Conservation (phyloP, 2,113 vertebrate species). For the Platichthys stellatus region DNA sequence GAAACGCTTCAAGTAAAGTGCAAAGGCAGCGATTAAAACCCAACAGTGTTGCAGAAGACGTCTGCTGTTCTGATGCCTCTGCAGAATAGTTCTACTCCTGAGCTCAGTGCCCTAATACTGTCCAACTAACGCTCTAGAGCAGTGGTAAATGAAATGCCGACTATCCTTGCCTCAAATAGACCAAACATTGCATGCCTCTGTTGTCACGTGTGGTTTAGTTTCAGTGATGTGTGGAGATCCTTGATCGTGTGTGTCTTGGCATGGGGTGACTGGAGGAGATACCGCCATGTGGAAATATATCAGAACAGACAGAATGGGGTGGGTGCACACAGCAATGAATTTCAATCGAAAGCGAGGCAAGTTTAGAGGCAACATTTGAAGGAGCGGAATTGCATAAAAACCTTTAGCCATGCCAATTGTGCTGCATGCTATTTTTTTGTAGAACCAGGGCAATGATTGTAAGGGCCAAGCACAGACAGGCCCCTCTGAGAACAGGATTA, state of each 20-base stretch:
- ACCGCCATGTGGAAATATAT: conserved; percentile 55
- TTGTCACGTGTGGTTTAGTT: conserved; percentile 54
- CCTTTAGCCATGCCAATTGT: no score
- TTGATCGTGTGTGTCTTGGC: conserved; percentile 5
- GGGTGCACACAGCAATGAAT: not conserved
- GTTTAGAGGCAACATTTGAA: no score
- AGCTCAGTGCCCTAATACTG: not conserved
- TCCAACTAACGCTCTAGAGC: not conserved
- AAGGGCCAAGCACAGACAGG: no score
- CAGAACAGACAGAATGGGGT: conserved; percentile 70
- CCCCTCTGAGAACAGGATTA: no score
- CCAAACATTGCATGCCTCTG: conserved; percentile 4
- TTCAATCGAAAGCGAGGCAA: no score
- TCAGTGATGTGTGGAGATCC: conserved; percentile 48
- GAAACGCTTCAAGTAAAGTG: conserved; percentile 2
- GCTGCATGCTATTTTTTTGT: no score
- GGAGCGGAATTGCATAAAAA: no score
- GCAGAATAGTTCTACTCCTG: not conserved
- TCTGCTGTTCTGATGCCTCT: not conserved
- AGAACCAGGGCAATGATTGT: no score
- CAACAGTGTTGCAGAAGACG: not conserved
- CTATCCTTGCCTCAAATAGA: conserved; percentile 9
- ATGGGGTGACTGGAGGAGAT: conserved; percentile 52
- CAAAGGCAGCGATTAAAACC: not conserved
- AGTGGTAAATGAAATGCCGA: not conserved